These are phyloP conservation scores for Melanchra persicariae DNA, from an alignment of 2,888 invertebrate species.

Conservation along the genomic window DNA sequence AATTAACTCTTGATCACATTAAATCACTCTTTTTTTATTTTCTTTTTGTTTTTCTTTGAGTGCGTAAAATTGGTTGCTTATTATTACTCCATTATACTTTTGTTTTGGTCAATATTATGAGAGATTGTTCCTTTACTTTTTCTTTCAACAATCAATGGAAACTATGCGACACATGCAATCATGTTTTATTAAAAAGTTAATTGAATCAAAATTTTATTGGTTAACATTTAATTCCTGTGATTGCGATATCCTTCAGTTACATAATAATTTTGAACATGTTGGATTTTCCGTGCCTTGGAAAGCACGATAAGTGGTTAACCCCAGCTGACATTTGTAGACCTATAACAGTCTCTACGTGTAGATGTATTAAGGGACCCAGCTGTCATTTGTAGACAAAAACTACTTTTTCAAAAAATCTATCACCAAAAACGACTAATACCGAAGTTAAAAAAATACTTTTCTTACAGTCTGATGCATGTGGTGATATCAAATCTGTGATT, in stretches of 20 bases:
- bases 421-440: too few relatives aligned
- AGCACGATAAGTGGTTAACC: too few relatives aligned
- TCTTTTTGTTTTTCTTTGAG: background rate
- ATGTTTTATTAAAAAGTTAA: conserved; percentile 44
- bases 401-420: too few relatives aligned
- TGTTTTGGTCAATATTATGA: background rate
- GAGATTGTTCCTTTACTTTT: background rate
- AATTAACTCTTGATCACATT: background rate
- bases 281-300: too few relatives aligned
- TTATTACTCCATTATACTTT: background rate
- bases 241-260: background rate
- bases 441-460: too few relatives aligned
- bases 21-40: background rate
- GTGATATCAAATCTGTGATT: too few relatives aligned
- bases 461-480: too few relatives aligned
- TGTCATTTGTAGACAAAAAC: too few relatives aligned
- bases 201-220: conserved; percentile 39
- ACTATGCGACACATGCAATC: conserved; percentile 6
- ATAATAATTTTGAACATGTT: background rate
- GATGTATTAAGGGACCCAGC: too few relatives aligned
- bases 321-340: background rate
- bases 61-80: background rate
- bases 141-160: background rate
- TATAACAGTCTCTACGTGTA: too few relatives aligned
- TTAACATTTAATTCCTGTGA: background rate